phyloP scores from a whole-genome alignment of 2,797 vertebrate species.

The Lindbergichthys nudifrons region DNA sequence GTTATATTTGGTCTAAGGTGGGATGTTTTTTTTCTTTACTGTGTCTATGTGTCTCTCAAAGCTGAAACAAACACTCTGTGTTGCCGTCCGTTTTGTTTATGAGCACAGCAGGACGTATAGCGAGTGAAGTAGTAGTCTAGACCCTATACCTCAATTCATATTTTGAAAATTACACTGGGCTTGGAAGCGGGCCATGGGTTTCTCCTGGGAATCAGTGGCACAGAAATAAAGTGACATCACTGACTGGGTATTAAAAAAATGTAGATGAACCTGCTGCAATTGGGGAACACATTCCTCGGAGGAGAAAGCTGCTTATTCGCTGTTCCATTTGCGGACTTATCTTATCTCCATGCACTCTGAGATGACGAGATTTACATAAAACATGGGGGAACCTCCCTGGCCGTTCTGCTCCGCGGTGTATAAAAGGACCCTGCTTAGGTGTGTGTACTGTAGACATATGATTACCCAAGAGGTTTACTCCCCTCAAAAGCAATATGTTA shows the following conservation, averaged over 20 bases:
- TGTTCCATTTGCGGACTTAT: conserved; percentile 82
- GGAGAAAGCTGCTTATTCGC: conserved; percentile 81
- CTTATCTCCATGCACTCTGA: conserved; percentile 72
- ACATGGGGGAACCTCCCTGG: conserved; percentile 75
- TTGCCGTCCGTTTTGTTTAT: conserved; percentile 56
- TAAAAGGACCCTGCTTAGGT: conserved; percentile 64
- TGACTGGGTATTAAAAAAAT: conserved; percentile 83
- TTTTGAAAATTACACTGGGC: conserved; percentile 81
- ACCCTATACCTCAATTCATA: conserved; percentile 81
- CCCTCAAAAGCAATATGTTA: conserved; percentile 77
- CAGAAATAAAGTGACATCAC: conserved; percentile 86
- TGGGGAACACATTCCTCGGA: conserved; percentile 81
- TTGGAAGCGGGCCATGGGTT: conserved; percentile 81
- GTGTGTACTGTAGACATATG: conserved; percentile 68
- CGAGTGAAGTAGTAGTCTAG: conserved; percentile 62
- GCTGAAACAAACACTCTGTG: conserved; percentile 39
- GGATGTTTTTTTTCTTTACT: conserved; percentile 31
- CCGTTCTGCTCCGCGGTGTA: conserved; percentile 61
- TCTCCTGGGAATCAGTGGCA: conserved; percentile 82
- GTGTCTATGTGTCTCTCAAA: conserved; percentile 43
- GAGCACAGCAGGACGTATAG: conserved; percentile 67
- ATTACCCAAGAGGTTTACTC: conserved; percentile 78
- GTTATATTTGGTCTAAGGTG: conserved; percentile 33
- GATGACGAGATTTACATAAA: conserved; percentile 84
- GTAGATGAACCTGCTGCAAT: conserved; percentile 82